Conservation (phyloP, 2,888 invertebrate genomes). For the Drosophila hawaiiensis region DNA sequence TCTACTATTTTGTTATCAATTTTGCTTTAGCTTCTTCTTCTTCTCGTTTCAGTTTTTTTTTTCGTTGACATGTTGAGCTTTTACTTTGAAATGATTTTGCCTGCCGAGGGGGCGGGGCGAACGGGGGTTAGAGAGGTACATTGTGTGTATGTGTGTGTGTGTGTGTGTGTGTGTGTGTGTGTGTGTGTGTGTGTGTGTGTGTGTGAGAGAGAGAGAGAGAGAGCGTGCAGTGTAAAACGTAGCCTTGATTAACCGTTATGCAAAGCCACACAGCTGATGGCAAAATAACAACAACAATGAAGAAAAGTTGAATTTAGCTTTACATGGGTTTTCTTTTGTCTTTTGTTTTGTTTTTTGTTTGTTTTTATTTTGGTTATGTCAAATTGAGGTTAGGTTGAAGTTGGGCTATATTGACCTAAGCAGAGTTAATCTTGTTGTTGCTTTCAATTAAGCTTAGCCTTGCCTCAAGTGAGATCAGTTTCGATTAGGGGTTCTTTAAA, state of each 20-base stretch:
- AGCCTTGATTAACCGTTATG: conserved; percentile 46
- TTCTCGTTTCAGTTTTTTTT: conserved; percentile 42
- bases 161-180: background rate
- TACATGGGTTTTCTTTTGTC: background rate
- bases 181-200: conserved; percentile 3
- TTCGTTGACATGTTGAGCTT: conserved; percentile 79
- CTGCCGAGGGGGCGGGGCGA: conserved; percentile 45
- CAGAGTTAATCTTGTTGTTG: background rate
- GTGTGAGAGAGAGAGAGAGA: conserved; percentile 3
- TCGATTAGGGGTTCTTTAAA: background rate
- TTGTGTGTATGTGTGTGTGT: conserved; percentile 2
- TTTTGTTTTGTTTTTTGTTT: background rate
- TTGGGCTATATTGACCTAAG: background rate
- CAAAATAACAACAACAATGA: conserved; percentile 5
- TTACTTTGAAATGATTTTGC: conserved; percentile 81
- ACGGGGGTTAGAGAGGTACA: background rate
- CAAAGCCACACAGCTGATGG: conserved; percentile 31
- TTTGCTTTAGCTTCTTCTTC: conserved; percentile 8
- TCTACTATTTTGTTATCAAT: conserved; percentile 11
- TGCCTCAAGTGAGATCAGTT: background rate
- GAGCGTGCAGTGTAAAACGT: conserved; percentile 48
- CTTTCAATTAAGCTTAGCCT: background rate
- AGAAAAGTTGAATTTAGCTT: conserved; percentile 1
- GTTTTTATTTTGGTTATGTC: background rate
- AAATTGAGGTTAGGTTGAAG: background rate